A percentile compares a stretch with the other conserved stretches of the same genome.
Evolutionary conservation across 2,113 vertebrate species (phyloP).

Genomic region (Brienomyrus longianalis): DNA sequence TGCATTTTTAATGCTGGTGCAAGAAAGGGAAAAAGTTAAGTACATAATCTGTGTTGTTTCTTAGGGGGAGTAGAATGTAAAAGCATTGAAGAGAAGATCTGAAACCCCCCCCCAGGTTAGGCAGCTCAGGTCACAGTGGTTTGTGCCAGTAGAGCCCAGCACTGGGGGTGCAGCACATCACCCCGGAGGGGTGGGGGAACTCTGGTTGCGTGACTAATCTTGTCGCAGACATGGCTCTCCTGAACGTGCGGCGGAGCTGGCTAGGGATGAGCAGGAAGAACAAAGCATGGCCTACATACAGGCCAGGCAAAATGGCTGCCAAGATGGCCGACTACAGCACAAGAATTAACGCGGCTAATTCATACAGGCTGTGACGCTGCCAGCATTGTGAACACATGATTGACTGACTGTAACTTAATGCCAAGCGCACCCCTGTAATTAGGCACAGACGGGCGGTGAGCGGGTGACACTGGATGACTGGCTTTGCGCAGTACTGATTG

Average conservation of each 20-base stretch:
- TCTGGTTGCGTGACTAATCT: neutral
- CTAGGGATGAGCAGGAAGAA: neutral
- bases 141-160: neutral
- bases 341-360: neutral
- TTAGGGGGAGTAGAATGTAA: conserved; percentile 34
- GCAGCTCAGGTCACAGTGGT: conserved; percentile 15
- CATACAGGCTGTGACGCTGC: neutral
- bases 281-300: neutral
- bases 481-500: neutral
- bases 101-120: neutral
- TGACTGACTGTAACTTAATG: neutral
- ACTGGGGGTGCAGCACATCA: neutral
- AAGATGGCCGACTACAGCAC: neutral
- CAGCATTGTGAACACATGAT: neutral
- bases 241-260: neutral
- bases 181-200: neutral
- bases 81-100: conserved; percentile 5
- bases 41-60: conserved; percentile 58
- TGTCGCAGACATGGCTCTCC: neutral
- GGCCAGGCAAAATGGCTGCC: neutral
- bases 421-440: neutral
- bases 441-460: neutral
- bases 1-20: conserved; percentile 56
- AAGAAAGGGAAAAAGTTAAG: conserved; percentile 51
- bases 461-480: neutral